These are phyloP conservation scores for Andrena minutula DNA, from an alignment of 2,888 invertebrate species.

Conservation along the genomic window DNA sequence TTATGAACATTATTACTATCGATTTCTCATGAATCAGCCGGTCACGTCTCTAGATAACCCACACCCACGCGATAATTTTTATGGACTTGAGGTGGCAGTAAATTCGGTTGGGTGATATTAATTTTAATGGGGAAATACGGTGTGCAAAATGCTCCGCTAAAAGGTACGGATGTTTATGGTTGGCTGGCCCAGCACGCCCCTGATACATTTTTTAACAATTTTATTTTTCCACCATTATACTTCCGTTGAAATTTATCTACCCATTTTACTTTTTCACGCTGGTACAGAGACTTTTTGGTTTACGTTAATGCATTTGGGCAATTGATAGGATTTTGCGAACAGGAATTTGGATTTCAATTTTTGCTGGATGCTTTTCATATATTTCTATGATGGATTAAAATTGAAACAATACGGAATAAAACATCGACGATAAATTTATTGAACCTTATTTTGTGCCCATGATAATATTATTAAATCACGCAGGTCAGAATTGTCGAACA, in stretches of 20 bases:
- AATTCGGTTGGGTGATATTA: slow-evolving; percentile 33
- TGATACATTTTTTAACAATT: slow-evolving; percentile 24
- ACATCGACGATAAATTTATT: background rate
- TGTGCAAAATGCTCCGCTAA: slow-evolving; percentile 14
- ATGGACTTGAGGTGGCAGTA: slow-evolving; percentile 16
- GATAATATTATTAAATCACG: background rate
- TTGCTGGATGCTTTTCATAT: too few relatives aligned
- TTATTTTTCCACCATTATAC: background rate
- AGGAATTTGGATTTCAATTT: too few relatives aligned
- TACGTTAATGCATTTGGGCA: too few relatives aligned
- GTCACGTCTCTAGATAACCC: slow-evolving; percentile 27
- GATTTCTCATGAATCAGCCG: slow-evolving; percentile 43
- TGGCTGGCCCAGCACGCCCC: background rate
- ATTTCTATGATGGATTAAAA: too few relatives aligned
- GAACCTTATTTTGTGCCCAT: too few relatives aligned
- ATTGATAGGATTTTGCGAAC: too few relatives aligned
- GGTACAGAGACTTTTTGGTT: background rate
- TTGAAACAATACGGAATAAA: too few relatives aligned
- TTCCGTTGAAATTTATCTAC: background rate
- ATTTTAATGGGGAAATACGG: slow-evolving; percentile 13
- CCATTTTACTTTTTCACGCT: background rate
- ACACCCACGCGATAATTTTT: slow-evolving; percentile 30
- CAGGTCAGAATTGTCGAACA: slow-evolving; percentile 9
- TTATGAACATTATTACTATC: slow-evolving; percentile 41
- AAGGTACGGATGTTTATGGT: slow-evolving; percentile 36